phyloP scores from a whole-genome alignment of 2,113 vertebrate genomes.

The Aix galericulata region DNA sequence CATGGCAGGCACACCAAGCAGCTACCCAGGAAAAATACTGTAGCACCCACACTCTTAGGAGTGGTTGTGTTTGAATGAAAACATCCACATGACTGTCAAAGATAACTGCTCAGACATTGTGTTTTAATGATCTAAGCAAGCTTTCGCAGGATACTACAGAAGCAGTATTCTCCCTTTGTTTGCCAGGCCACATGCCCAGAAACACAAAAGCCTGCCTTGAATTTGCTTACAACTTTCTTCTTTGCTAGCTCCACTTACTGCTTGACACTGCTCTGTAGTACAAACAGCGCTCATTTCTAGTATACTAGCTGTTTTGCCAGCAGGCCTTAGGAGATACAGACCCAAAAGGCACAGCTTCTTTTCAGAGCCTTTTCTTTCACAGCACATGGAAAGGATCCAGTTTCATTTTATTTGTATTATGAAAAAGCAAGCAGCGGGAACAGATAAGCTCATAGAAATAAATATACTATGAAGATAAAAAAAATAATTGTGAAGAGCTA shows the following conservation, averaged over 20 bases:
- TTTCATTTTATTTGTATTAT: not conserved
- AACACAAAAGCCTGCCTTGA: not conserved
- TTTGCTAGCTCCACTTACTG: not conserved
- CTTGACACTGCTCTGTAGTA: not conserved
- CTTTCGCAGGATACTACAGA: not conserved
- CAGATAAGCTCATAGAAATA: conserved; percentile 12
- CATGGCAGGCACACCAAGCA: not conserved
- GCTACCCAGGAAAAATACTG: not conserved
- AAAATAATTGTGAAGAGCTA: not conserved
- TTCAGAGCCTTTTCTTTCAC: not conserved
- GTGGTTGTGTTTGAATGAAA: not conserved
- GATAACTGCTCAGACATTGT: not conserved
- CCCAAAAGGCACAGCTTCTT: not conserved
- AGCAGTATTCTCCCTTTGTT: not conserved
- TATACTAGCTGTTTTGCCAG: not conserved
- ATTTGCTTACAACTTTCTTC: not conserved
- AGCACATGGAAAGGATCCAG: not conserved
- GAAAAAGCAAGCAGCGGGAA: conserved; percentile 17
- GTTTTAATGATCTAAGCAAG: not conserved
- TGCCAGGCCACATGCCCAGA: not conserved
- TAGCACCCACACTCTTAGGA: not conserved
- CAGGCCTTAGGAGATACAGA: not conserved
- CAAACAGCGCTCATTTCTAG: not conserved
- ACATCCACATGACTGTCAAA: not conserved
- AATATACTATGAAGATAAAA: not conserved